A percentile compares a stretch with the other conserved stretches of the same genome.
These are phyloP conservation scores for Lipotes vexillifer DNA, from an alignment of 2,113 vertebrate species.

Conservation along the genomic window DNA sequence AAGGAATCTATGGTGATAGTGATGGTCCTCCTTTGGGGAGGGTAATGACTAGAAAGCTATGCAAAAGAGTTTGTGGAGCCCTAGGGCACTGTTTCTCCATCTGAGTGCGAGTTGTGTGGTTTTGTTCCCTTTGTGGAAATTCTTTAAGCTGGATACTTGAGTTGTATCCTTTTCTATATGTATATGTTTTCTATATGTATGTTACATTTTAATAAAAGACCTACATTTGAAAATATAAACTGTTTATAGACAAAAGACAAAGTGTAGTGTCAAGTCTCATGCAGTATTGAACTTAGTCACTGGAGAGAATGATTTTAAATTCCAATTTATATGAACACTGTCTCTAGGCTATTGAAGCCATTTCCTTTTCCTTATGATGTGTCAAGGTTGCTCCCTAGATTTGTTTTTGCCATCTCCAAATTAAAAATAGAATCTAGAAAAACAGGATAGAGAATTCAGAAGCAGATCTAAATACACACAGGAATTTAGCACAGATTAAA, in stretches of 20 bases:
- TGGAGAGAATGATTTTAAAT: slow-evolving; percentile 5
- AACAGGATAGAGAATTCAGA: slow-evolving; percentile 20
- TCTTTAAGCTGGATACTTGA: neutral
- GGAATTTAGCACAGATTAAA: neutral
- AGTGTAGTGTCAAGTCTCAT: neutral
- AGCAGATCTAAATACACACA: neutral
- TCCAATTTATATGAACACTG: neutral
- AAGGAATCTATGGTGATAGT: neutral
- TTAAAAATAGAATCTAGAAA: slow-evolving; percentile 44
- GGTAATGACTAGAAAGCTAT: neutral
- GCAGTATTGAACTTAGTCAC: neutral
- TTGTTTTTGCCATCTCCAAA: slow-evolving; percentile 35
- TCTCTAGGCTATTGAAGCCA: neutral
- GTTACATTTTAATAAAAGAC: slow-evolving; percentile 14
- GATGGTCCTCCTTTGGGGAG: neutral
- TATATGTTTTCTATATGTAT: neutral
- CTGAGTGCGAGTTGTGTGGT: neutral
- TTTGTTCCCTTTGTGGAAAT: neutral
- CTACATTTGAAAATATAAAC: neutral
- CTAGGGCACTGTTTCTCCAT: neutral
- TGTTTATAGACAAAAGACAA: neutral
- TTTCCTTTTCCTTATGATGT: slow-evolving; percentile 34
- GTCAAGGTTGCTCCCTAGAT: neutral
- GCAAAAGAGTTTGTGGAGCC: neutral
- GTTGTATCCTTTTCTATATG: neutral